A percentile compares a stretch with the other conserved stretches of the same genome.
Evolutionary conservation across 2,888 invertebrate species (phyloP).

Genomic region (Bhutanitis thaidina): DNA sequence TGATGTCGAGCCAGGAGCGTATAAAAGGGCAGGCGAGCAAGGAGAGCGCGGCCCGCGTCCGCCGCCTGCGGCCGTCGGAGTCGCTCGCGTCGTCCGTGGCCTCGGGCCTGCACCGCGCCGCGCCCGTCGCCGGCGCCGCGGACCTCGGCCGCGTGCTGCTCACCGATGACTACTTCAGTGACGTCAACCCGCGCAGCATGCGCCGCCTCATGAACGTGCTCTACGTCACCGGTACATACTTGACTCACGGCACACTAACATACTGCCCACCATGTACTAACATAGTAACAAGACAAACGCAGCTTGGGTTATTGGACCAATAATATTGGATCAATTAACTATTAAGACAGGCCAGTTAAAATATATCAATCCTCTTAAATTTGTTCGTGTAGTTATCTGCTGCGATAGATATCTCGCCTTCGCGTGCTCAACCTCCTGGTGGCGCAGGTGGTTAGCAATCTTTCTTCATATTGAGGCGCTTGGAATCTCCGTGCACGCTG

Average conservation of each 20-base stretch:
- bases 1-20: constrained; percentile 91
- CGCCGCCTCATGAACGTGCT: constrained; percentile 97
- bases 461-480: no score
- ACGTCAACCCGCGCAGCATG: constrained; percentile 99
- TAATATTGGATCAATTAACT: no score
- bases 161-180: constrained; percentile 99
- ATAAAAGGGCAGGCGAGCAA: constrained; percentile 82
- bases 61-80: constrained; percentile 90
- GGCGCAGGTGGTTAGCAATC: no score
- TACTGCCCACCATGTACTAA: background rate
- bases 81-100: constrained; percentile 95
- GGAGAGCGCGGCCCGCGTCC: constrained; percentile 83
- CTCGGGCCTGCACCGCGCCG: constrained; percentile 87
- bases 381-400: no score
- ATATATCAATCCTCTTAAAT: no score
- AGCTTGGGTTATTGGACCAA: no score
- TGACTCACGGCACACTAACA: background rate
- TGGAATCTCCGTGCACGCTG: no score
- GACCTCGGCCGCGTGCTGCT: constrained; percentile 88
- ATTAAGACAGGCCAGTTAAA: no score
- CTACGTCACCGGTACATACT: constrained; percentile 89
- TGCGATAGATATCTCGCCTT: no score
- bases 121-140: constrained; percentile 82
- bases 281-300: background rate
- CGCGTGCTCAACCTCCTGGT: no score